Percentiles rank a stretch among this genome's conserved stretches.
Evolutionary conservation across 2,797 vertebrate species (phyloP).

Genomic region (Valencia hispanica): DNA sequence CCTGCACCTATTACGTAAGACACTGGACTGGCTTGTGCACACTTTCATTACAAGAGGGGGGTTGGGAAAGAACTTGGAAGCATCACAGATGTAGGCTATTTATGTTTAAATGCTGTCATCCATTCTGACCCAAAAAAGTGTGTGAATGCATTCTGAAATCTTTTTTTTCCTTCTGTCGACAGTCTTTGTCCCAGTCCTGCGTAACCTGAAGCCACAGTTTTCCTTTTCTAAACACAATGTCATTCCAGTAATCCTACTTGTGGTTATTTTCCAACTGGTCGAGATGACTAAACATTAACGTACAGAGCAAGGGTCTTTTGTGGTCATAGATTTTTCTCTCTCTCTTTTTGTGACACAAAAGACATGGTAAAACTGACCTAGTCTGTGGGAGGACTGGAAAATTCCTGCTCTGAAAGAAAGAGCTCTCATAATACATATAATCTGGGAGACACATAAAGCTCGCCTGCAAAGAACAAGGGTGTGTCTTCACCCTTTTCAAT

Average conservation of each 20-base stretch:
- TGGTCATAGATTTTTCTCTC: constrained; percentile 14
- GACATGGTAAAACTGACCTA: background rate
- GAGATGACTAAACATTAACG: constrained; percentile 39
- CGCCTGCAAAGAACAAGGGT: constrained; percentile 21
- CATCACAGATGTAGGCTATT: background rate
- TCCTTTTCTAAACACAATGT: background rate
- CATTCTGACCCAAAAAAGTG: background rate
- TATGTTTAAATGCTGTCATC: background rate
- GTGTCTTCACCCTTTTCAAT: constrained; percentile 25
- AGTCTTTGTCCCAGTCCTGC: background rate
- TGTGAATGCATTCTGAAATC: background rate
- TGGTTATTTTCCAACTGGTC: constrained; percentile 26
- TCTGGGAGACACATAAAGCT: constrained; percentile 39
- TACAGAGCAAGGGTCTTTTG: constrained; percentile 11
- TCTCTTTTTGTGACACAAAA: constrained; percentile 1
- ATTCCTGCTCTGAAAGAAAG: constrained; percentile 26
- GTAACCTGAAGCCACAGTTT: background rate
- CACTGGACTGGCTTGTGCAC: constrained; percentile 26
- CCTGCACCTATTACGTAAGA: constrained; percentile 72
- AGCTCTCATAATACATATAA: constrained; percentile 20
- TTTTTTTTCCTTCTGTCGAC: background rate
- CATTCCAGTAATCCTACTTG: constrained; percentile 3
- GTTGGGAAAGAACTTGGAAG: constrained; percentile 8
- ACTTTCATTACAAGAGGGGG: constrained; percentile 29
- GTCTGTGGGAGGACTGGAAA: constrained; percentile 23